phyloP scores from a whole-genome alignment of 2,888 invertebrate species.

The Apamea epomidion region DNA sequence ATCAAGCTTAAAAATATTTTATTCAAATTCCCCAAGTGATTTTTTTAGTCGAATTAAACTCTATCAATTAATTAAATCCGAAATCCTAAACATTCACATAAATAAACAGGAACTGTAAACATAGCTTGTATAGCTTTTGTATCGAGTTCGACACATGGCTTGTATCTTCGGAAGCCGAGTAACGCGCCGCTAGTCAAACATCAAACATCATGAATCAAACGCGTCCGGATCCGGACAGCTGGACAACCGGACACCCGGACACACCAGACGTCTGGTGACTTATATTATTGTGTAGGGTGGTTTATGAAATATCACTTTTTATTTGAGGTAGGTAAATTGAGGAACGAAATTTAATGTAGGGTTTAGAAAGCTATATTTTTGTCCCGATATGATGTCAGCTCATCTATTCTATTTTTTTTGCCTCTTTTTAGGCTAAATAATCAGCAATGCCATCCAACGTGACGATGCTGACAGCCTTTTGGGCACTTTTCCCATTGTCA shows the following conservation, averaged over 20 bases:
- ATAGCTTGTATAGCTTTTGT: conserved; percentile 13
- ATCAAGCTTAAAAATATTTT: neutral
- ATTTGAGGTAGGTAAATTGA: conserved; percentile 6
- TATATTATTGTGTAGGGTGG: conserved; percentile 28
- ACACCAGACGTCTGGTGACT: conserved; percentile 30
- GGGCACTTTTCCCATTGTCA: neutral
- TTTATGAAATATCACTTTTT: conserved; percentile 24
- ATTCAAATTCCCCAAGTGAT: neutral
- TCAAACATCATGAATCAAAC: conserved; percentile 75
- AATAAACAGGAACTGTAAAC: conserved; percentile 9
- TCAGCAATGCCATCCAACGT: too few relatives aligned
- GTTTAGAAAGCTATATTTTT: neutral
- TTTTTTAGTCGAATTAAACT: neutral
- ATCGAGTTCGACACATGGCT: conserved; percentile 20
- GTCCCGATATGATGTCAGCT: neutral
- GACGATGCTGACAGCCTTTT: too few relatives aligned
- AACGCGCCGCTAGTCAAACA: conserved; percentile 63
- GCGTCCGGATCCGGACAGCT: conserved; percentile 53
- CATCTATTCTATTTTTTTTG: too few relatives aligned
- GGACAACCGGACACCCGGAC: conserved; percentile 48
- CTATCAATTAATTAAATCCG: neutral
- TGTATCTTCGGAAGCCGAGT: conserved; percentile 38
- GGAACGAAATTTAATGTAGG: neutral
- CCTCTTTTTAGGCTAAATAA: too few relatives aligned
- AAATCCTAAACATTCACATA: neutral